A percentile compares a stretch with the other conserved stretches of the same genome.
Conservation (phyloP, 2,113 vertebrate genomes). For the Grantiella picta region DNA sequence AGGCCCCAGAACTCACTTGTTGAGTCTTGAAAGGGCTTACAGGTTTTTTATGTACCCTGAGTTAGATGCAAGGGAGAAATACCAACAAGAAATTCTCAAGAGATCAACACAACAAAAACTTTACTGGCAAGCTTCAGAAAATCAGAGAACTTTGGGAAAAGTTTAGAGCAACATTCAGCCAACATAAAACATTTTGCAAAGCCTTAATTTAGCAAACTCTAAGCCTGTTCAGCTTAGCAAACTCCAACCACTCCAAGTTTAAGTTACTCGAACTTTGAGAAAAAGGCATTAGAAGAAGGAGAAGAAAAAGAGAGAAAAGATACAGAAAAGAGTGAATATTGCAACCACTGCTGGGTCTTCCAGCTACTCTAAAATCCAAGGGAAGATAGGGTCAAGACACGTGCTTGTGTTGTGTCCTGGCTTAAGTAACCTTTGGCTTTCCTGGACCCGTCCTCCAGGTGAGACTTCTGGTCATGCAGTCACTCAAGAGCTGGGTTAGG, state of each 20-base stretch:
- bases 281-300: not conserved
- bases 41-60: not conserved
- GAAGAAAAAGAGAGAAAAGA: not conserved
- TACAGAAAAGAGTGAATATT: not conserved
- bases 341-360: not conserved
- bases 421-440: not conserved
- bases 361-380: not conserved
- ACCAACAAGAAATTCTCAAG: not conserved
- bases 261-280: not conserved
- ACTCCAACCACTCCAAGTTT: not conserved
- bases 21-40: not conserved
- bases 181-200: not conserved
- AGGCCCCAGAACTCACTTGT: fast-evolving
- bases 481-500: not conserved
- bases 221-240: not conserved
- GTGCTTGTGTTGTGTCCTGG: not conserved
- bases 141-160: not conserved
- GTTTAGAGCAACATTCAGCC: not conserved
- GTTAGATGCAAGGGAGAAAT: not conserved
- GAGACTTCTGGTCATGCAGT: not conserved
- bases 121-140: not conserved
- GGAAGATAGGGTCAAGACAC: not conserved
- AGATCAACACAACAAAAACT: not conserved
- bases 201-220: not conserved
- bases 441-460: not conserved